Evolutionary conservation across 2,797 vertebrate species (phyloP).

Genomic region (Sphenopsis melanotis): DNA sequence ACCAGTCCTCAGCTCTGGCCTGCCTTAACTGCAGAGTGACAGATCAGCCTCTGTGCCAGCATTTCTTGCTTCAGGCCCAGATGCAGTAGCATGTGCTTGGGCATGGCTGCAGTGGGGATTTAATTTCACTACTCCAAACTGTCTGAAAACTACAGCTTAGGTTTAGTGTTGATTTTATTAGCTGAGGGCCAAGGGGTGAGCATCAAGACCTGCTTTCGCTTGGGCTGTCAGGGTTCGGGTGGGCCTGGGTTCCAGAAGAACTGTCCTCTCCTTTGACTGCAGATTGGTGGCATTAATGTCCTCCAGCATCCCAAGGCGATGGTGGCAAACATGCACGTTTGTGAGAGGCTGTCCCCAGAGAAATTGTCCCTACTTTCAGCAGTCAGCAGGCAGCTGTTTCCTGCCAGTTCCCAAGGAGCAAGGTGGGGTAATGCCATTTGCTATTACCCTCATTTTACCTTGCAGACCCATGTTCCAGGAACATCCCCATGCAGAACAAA

Average conservation of each 20-base stretch:
- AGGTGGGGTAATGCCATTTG: fast-evolving
- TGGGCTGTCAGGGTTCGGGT: neutral
- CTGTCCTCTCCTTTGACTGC: neutral
- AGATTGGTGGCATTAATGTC: neutral
- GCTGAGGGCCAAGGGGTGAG: neutral
- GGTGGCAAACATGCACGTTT: neutral
- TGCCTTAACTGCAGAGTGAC: neutral
- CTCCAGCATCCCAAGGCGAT: neutral
- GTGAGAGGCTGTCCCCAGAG: neutral
- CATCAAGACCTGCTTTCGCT: neutral
- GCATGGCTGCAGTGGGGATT: neutral
- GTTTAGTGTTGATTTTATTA: neutral
- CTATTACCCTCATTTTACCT: neutral
- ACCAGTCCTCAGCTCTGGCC: neutral
- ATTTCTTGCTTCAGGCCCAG: neutral
- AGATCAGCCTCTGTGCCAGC: neutral
- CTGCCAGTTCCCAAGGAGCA: neutral
- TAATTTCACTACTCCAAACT: neutral
- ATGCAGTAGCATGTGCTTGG: fast-evolving
- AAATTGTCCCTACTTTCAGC: neutral
- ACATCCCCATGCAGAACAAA: neutral
- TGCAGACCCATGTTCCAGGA: neutral
- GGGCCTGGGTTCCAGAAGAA: neutral
- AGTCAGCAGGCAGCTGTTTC: neutral
- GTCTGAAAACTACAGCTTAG: neutral